Evolutionary conservation across 1,140 invertebrate genomes (phyloP), one percentile per base, ranked within the genome.

Genomic region (Acromyrmex heyeri): DNA sequence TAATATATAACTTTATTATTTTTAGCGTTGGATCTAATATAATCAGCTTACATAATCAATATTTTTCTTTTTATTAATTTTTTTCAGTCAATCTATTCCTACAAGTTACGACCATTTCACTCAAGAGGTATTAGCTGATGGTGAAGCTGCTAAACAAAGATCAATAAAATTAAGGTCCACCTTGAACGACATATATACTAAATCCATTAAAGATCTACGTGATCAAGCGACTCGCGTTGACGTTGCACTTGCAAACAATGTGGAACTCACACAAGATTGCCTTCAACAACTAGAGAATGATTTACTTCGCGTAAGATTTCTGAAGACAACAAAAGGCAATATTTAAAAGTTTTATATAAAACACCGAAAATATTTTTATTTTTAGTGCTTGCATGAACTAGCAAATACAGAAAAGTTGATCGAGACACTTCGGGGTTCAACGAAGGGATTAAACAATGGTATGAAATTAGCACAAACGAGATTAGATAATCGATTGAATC

Each of bases 391-490:
- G 14, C 95, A 96, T 86, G 96, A 96, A 90, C 94, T 97, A 55
- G 97, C 97, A 10, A 96, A 97, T 70, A 96, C 96, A n/a, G 97
- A 98, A 93, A 95, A 94, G 38, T 93, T 97, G 8, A 97, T 97
- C 38, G 95, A 96, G 16, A 93, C 96, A 82, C 93, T 98, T 21
- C 95, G 96, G 77, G 94, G 94, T 44, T 96, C 96, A 1, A 95
- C 97, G 2, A 95, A 95, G 82, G 96, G 96, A 90, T 96, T 97
- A 91, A 97, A 98, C 90, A 95, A 96, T 10, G 96, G 97, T 3
- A 96, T 97, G 96, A 98, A 98, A 93, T 96, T 97, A 34, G 97
- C 97, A 21, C 97, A 98, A 94, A 98, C 97, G 0, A 96, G 97
- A 87, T 95, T 98, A 75, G 96, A 97, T 90, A 97, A 97, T 90